Evolutionary conservation across 2,888 invertebrate species (phyloP), one percentile per base, ranked within the genome.

Genomic region (Pardosa pseudoannulata): DNA sequence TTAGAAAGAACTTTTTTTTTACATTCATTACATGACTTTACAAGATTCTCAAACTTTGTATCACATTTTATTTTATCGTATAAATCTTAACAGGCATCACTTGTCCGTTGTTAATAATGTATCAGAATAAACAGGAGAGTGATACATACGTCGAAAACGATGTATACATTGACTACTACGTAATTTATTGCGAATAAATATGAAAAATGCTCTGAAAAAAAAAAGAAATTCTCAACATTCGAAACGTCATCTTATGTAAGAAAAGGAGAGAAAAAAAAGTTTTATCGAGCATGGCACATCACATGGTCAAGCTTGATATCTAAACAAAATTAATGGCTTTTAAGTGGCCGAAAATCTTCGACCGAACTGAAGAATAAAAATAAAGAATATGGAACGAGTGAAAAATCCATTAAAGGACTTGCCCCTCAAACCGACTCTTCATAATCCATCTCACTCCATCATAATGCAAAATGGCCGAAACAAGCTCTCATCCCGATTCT

Each of bases 321-420:
- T 23, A 11, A 16, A 19, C 7, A 13, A 16, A 46, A 46, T 46
- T 9, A 46, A 46, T 46, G 41, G 16, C 36, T 19, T 3, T 6
- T 19, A 23, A 56, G 56, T 56, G 23, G 56, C 7, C 7, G 46
- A 16, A 46, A 46, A 16, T 56, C 23, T 23, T 56, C 23, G 23
- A 1, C 56, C 16, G 23, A 19, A 56, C 13, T 23, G 23, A n/a
- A 23, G n/a, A 46, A 46, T 23, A 56, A 56, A 56, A 56, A 23
- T 16, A 56, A 56, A 56, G 23, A 56, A 23, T 9, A 46, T 16
- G 2, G 9, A 16, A 9, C 41, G 6, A 46, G 56, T 6, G 36
- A 36, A 36, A 56, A 56, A 16, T 56, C 23, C 56, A 56, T 56
- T 56, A 56, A 56, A 56, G 56, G n/a, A 56, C 56, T 23, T 56